A percentile compares a stretch with the other conserved stretches of the same genome.
Evolutionary conservation across 2,797 vertebrate genomes (phyloP).

Genomic region (Halcyon smyrnensis): DNA sequence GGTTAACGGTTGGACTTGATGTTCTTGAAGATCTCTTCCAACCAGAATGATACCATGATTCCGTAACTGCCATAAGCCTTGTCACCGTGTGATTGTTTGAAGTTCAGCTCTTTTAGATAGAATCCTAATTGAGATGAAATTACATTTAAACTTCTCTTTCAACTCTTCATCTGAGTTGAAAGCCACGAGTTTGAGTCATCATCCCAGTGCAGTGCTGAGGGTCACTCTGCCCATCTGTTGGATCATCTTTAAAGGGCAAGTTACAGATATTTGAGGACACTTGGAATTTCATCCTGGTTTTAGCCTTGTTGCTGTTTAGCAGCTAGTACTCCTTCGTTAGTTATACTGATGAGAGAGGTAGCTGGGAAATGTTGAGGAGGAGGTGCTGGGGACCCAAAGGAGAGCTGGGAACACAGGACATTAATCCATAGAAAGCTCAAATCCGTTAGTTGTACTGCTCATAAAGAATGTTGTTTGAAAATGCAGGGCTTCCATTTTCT

Average conservation of each 20-base stretch:
- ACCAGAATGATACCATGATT: background rate
- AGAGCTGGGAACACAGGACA: background rate
- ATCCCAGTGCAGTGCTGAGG: background rate
- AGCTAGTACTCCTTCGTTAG: background rate
- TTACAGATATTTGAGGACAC: background rate
- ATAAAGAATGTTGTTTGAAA: background rate
- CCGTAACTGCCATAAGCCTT: background rate
- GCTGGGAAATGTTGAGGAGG: background rate
- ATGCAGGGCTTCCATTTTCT: background rate
- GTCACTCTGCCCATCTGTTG: background rate
- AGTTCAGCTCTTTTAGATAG: background rate
- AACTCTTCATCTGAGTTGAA: background rate
- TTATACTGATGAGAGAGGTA: background rate
- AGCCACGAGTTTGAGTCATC: background rate
- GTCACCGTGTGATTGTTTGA: background rate
- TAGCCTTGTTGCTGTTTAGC: background rate
- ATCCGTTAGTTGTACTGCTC: background rate
- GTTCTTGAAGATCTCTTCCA: background rate
- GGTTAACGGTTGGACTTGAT: background rate
- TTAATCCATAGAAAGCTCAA: background rate
- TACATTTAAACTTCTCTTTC: background rate
- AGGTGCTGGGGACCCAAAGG: background rate
- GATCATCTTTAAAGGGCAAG: background rate
- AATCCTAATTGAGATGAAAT: background rate
- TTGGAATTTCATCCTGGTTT: background rate